phyloP scores from a whole-genome alignment of 2,797 vertebrate genomes.

The Knipowitschia caucasica region DNA sequence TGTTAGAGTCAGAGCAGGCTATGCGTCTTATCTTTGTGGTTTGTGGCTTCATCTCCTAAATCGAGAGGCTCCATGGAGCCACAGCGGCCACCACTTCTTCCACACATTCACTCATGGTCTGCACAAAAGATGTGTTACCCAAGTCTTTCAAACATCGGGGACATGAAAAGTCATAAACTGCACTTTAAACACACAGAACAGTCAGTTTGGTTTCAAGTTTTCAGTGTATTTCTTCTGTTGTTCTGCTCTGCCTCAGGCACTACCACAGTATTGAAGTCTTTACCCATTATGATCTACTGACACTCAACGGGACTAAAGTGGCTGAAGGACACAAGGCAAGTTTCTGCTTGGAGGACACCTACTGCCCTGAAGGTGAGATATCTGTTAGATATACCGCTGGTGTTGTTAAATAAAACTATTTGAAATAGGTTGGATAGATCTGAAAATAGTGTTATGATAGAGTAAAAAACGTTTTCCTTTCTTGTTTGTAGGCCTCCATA shows the following conservation, averaged over 20 bases:
- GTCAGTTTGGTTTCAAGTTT: neutral
- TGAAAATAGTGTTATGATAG: neutral
- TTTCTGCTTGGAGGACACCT: slow-evolving; percentile 97
- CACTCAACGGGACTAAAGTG: slow-evolving; percentile 91
- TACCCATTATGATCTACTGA: slow-evolving; percentile 96
- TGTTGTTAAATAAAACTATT: neutral
- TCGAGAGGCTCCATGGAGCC: slow-evolving; percentile 47
- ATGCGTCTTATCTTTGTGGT: slow-evolving; percentile 64
- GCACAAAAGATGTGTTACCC: neutral
- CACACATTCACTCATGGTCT: slow-evolving; percentile 31
- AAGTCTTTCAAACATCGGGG: slow-evolving; percentile 1
- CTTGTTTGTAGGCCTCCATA: slow-evolving; percentile 79
- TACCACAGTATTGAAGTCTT: slow-evolving; percentile 99
- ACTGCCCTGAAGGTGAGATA: slow-evolving; percentile 87
- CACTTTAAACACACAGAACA: slow-evolving; percentile 31
- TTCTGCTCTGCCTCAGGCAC: slow-evolving; percentile 78
- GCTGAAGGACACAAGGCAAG: slow-evolving; percentile 98
- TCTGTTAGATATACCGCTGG: slow-evolving; percentile 5
- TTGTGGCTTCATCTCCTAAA: slow-evolving; percentile 61
- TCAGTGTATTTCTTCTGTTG: slow-evolving; percentile 20
- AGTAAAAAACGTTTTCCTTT: slow-evolving; percentile 3
- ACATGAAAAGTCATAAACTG: neutral
- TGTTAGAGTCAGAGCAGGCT: slow-evolving; percentile 42
- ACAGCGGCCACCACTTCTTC: slow-evolving; percentile 41
- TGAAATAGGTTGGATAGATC: neutral